Base-by-base conservation (phyloP, 2,888 invertebrate species). In the Philereme vetulata region DNA sequence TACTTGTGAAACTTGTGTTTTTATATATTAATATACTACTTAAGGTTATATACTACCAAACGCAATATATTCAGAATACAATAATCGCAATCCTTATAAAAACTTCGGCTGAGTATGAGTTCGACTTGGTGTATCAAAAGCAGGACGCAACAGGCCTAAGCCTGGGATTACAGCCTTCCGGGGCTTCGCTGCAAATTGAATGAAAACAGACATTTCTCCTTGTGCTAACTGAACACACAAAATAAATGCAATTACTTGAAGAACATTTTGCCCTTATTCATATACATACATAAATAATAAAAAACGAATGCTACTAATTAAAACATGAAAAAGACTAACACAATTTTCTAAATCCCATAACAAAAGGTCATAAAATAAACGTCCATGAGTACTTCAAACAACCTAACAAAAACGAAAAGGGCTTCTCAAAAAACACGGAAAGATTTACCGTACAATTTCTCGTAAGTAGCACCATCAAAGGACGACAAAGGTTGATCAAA, bases 101-200 rank as follows among this genome's bases (percentile, higher is more conserved):
- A 21, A 1, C 1, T 21, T 21, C 2, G 21, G 21, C 2, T 21
- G 2, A 21, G 21, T 21, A 21, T 21, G 21, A 21, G 2, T 21
- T 21, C 1, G 21, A 21, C 21, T 21, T 72, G 66, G 64, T 82
- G 75, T 81, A 80, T 78, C 78, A 81, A 80, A 83, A 85, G 80
- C 83, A 78, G 86, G 80, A 78, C 87, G 82, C 85, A 83, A 86
- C 85, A 88, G 79, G 80, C 86, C 82, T 90, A 86, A 88, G 88
- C 85, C 74, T 66, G 66, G 85, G 88, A 89, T 91, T 90, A 90
- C 81, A 75, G 78, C 82, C 84, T 80, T 85, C 79, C 77, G 81
- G 84, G 91, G 90, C 90, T 90, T 91, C 90, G 68, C 80, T 81
- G 85, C 85, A 88, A 88, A 89, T 89, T 84, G 85, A 89, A 88